These are phyloP conservation scores for Dendrocopos noguchii DNA, from an alignment of 2,113 vertebrate species.

Conservation along the genomic window DNA sequence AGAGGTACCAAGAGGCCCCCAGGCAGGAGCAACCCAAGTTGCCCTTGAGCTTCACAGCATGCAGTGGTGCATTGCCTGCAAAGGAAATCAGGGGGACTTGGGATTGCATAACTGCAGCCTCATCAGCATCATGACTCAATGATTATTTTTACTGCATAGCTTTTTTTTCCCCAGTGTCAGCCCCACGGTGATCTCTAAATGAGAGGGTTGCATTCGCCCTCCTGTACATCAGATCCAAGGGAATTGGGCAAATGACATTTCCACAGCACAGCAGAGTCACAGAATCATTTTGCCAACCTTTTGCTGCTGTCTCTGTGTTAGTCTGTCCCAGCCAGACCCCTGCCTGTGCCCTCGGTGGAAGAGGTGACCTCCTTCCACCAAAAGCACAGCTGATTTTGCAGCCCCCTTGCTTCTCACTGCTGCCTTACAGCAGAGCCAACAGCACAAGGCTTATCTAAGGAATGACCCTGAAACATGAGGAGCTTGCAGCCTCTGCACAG, in stretches of 20 bases:
- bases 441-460: neutral
- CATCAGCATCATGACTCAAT: constrained; percentile 17
- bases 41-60: neutral
- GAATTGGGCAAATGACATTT: neutral
- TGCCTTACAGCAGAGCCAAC: neutral
- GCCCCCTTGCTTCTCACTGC: neutral
- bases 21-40: neutral
- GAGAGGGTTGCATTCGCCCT: neutral
- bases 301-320: neutral
- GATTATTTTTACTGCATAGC: neutral
- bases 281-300: neutral
- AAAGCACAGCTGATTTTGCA: neutral
- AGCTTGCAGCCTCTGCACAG: constrained; percentile 6
- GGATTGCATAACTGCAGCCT: neutral
- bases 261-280: no score
- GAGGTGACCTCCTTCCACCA: neutral
- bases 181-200: neutral
- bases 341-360: neutral
- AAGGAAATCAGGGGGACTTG: neutral
- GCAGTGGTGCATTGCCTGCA: neutral
- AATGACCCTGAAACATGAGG: constrained; percentile 36
- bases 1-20: neutral
- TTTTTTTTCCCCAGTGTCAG: neutral
- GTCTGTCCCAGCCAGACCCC: neutral
- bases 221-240: neutral